Conservation (phyloP, 2,797 vertebrate species). For the Hippoglossus hippoglossus region DNA sequence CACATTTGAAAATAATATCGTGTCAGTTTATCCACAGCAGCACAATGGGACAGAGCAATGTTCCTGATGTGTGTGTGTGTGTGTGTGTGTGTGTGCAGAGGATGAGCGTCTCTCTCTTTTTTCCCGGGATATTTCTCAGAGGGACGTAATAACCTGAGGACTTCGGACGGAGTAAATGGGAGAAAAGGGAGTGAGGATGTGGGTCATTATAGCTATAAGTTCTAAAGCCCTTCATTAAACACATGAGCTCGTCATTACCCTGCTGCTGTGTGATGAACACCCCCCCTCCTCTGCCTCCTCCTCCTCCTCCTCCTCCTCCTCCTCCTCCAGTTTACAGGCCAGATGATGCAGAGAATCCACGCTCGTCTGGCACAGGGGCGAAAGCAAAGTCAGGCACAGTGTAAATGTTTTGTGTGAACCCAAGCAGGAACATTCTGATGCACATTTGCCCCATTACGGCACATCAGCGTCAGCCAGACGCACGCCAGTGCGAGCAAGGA, state of each 20-base stretch:
- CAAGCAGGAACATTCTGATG: conserved; percentile 94
- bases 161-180: conserved; percentile 73
- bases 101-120: conserved; percentile 31
- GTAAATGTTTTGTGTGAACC: conserved; percentile 96
- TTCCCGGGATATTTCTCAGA: conserved; percentile 63
- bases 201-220: conserved; percentile 79
- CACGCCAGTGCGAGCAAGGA: conserved; percentile 89
- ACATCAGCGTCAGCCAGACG: conserved; percentile 92
- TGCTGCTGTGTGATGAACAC: conserved; percentile 79
- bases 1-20: conserved; percentile 13
- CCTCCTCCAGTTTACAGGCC: conserved; percentile 84
- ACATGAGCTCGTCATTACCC: conserved; percentile 79
- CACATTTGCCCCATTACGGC: conserved; percentile 95
- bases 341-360: conserved; percentile 90
- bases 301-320: conserved; percentile 12
- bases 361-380: conserved; percentile 88
- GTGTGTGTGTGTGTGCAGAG: too few species aligned
- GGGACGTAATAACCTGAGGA: conserved; percentile 73
- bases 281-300: conserved; percentile 34
- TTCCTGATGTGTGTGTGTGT: too few species aligned
- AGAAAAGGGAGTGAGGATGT: conserved; percentile 73
- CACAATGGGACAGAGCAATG: conserved; percentile 33
- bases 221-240: conserved; percentile 82
- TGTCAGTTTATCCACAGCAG: conserved; percentile 26
- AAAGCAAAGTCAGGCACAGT: conserved; percentile 90